Base-by-base conservation (phyloP, 1,140 invertebrate genomes). In the Pectinophora gossypiella region DNA sequence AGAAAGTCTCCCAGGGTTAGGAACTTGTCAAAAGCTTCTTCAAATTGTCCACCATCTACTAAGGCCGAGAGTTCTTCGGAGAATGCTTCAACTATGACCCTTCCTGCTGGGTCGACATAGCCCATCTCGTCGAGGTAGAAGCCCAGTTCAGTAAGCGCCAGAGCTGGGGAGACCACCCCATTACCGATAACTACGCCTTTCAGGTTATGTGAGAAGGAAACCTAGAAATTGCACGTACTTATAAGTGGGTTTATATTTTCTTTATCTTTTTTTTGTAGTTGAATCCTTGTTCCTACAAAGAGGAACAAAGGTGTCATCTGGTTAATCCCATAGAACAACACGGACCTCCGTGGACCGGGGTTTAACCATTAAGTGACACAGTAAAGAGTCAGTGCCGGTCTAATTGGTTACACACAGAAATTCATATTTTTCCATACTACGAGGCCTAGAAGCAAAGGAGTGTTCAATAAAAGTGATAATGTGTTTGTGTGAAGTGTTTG, bases 171-270 rank as follows among this genome's bases (percentile, higher is more conserved):
- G 50, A 95, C 93, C 89, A 94, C 94, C 0, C 92, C 90, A 69
- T 95, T 94, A 1, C 93, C 94, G 35, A 95, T 79, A 5, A 90
- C 91, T 9, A 95, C 88, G 12, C 93, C 94, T 71, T 89, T 89
- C 38, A 95, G 87, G 59, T 93, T 92, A 44, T 61, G 48, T 0
- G 53, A 32, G 13, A 64, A 44, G 15, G 9, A 12, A n/a, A 32
- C 27, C 27, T 32, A n/a, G 2, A 32, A 32, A n/a, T n/a, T n/a
- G n/a, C n/a, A n/a, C n/a, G n/a, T n/a, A n/a, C n/a, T n/a, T n/a
- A n/a, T n/a, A n/a, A n/a, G n/a, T n/a, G n/a, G n/a, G n/a, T n/a
- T n/a, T n/a, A n/a, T n/a, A n/a, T n/a, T n/a, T n/a, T n/a, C n/a
- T n/a, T n/a, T n/a, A n/a, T n/a, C n/a, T n/a, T n/a, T n/a, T n/a